Evolutionary conservation across 1,140 invertebrate species (phyloP).

Genomic region (Ladona fulva): DNA sequence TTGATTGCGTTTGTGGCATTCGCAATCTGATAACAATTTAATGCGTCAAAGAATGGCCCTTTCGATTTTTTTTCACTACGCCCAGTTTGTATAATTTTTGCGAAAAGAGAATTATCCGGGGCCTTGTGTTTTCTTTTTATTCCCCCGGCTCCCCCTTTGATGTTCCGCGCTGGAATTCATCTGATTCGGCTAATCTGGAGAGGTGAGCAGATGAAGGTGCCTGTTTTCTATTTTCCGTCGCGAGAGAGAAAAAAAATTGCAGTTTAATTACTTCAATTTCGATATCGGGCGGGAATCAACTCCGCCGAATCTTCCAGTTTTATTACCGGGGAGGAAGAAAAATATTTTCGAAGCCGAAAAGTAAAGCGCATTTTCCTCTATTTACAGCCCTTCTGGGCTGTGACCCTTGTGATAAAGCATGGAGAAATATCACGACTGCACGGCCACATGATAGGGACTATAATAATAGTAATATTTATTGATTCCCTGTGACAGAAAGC

Average conservation of each 20-base stretch:
- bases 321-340: no score
- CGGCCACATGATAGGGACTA: no score
- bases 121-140: background rate
- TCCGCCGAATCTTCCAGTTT: no score
- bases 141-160: no score
- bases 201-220: background rate
- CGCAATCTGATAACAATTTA: constrained; percentile 4
- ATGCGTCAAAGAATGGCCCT: constrained; percentile 3
- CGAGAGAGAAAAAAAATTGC: background rate
- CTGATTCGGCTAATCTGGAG: background rate
- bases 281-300: background rate
- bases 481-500: no score
- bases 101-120: background rate
- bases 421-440: no score
- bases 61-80: background rate
- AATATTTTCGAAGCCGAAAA: no score
- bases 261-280: background rate
- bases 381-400: no score
- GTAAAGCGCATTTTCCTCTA: no score
- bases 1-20: constrained; percentile 5
- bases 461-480: no score
- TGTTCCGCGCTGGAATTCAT: background rate
- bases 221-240: background rate
- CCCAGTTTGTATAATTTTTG: background rate
- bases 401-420: no score